phyloP scores from a whole-genome alignment of 2,797 vertebrate species.

The Gouania willdenowi region DNA sequence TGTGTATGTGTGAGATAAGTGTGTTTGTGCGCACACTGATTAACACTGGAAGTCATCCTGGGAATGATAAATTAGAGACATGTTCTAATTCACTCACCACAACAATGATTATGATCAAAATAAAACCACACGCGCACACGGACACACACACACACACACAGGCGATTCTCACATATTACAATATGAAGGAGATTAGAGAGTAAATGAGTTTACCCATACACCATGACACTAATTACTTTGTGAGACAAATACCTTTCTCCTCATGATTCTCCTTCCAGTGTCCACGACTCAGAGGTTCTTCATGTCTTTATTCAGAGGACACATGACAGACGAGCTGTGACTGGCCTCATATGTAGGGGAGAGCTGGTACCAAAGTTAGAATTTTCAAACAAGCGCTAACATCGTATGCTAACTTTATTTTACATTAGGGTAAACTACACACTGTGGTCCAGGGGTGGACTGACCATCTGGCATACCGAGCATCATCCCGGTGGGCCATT shows the following conservation, averaged over 20 bases:
- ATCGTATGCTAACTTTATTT: too few relatives aligned
- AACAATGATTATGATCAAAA: conserved; percentile 35
- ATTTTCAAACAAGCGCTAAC: too few relatives aligned
- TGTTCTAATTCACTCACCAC: conserved; percentile 47
- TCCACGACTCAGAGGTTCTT: conserved; percentile 20
- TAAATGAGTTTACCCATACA: conserved; percentile 54
- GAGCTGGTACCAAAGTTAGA: too few relatives aligned
- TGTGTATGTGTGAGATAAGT: conserved; percentile 7
- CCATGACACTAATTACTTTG: conserved; percentile 51
- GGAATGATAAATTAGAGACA: conserved; percentile 47
- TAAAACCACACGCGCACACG: not conserved
- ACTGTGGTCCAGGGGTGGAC: too few relatives aligned
- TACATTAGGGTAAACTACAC: too few relatives aligned
- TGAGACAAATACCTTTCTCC: conserved; percentile 42
- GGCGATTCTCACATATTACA: conserved; percentile 51
- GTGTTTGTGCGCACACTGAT: conserved; percentile 33
- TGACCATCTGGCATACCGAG: too few relatives aligned
- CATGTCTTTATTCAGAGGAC: conserved; percentile 7
- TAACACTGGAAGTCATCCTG: conserved; percentile 37
- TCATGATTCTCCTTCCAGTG: conserved; percentile 25
- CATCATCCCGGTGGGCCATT: too few relatives aligned
- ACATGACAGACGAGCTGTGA: conserved; percentile 6
- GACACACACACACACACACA: conserved; percentile 5
- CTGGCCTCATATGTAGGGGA: conserved; percentile 8
- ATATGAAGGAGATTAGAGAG: conserved; percentile 48